These are phyloP conservation scores for Danionella dracula DNA, from an alignment of 2,797 vertebrate species.

Conservation along the genomic window DNA sequence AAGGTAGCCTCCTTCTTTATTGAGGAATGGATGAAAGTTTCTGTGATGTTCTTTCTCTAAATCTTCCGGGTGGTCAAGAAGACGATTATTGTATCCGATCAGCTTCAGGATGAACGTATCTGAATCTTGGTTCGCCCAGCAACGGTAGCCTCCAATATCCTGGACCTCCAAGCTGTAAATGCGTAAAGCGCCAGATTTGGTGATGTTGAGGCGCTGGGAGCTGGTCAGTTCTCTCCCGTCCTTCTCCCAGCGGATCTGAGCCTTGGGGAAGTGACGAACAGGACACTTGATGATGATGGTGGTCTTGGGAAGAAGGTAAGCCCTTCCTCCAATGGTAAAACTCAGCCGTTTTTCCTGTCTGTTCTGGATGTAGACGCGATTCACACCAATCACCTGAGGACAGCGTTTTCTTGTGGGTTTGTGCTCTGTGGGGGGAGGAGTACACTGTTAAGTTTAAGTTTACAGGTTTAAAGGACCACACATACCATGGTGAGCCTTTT, in stretches of 20 bases:
- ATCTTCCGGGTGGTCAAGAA: conserved; percentile 62
- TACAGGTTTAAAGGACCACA: neutral
- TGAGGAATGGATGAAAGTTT: conserved; percentile 8
- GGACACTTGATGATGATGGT: conserved; percentile 85
- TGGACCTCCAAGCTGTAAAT: conserved; percentile 69
- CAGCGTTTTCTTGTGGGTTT: conserved; percentile 59
- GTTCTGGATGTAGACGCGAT: conserved; percentile 83
- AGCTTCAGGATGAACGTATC: conserved; percentile 81
- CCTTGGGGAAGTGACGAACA: conserved; percentile 75
- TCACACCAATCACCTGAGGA: conserved; percentile 68
- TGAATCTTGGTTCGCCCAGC: conserved; percentile 70
- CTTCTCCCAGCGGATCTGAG: conserved; percentile 81
- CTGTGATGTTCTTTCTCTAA: conserved; percentile 9
- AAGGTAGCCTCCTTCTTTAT: conserved; percentile 17
- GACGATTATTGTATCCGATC: conserved; percentile 73
- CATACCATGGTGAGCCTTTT: no score
- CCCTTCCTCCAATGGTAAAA: conserved; percentile 80
- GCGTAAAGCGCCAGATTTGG: conserved; percentile 80
- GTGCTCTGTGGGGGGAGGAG: conserved; percentile 56
- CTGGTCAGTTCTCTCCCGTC: conserved; percentile 67
- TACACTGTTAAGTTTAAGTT: neutral
- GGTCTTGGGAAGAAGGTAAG: conserved; percentile 84
- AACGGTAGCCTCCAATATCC: conserved; percentile 78
- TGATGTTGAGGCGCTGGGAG: conserved; percentile 73
- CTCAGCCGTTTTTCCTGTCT: conserved; percentile 78